These are phyloP conservation scores for Hylaea fasciaria DNA, from an alignment of 2,888 invertebrate species.

Conservation along the genomic window DNA sequence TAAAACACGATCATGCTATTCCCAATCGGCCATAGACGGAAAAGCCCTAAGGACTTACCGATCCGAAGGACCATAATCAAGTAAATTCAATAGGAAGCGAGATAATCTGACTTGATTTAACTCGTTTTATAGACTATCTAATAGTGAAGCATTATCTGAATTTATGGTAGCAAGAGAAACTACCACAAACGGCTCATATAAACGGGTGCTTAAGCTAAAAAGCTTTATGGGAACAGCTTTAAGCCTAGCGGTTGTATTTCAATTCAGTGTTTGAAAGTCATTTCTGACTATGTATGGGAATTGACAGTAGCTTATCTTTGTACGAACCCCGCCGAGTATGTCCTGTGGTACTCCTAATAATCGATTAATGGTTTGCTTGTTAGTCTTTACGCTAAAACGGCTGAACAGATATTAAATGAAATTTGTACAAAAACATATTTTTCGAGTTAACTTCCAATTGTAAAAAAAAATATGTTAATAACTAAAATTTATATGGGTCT, in stretches of 20 bases:
- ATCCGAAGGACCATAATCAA: constrained; percentile 37
- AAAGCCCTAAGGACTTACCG: constrained; percentile 10
- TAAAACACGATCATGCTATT: constrained; percentile 12
- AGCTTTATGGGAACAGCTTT: constrained; percentile 22
- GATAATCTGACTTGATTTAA: constrained; percentile 61
- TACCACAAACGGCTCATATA: constrained; percentile 18
- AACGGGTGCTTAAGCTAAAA: constrained; percentile 29
- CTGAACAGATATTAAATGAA: too few relatives aligned
- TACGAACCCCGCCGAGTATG: too few relatives aligned
- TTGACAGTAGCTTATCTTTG: constrained; percentile 5
- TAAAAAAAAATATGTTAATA: too few relatives aligned
- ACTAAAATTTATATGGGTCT: too few relatives aligned
- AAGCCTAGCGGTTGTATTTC: constrained; percentile 29
- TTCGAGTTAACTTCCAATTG: too few relatives aligned
- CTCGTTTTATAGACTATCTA: constrained; percentile 35
- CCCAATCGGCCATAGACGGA: constrained; percentile 8
- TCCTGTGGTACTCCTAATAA: too few relatives aligned
- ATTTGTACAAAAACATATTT: too few relatives aligned
- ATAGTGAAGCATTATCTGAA: constrained; percentile 27
- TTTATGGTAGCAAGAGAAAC: constrained; percentile 20
- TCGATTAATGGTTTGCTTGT: too few relatives aligned
- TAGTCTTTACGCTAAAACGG: too few relatives aligned
- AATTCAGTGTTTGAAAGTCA: constrained; percentile 23
- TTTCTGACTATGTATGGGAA: background rate
- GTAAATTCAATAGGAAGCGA: constrained; percentile 40